These are phyloP conservation scores for Trissoscelio sp. DNA, from an alignment of 2,888 invertebrate species.

Conservation along the genomic window DNA sequence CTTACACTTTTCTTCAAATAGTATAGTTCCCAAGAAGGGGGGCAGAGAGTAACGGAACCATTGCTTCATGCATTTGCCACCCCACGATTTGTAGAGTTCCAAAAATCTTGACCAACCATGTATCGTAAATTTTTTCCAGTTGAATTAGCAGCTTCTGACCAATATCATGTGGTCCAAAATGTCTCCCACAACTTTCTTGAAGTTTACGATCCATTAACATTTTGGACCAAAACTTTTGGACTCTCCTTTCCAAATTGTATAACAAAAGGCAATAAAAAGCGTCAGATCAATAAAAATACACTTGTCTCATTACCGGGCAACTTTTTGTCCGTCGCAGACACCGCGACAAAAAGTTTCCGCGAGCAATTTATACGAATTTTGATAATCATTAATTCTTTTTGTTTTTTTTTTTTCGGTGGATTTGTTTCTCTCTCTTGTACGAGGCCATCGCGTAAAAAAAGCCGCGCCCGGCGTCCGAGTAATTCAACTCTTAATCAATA, in stretches of 20 bases:
- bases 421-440: too few relatives aligned
- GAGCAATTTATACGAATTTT: constrained; percentile 39
- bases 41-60: too few relatives aligned
- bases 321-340: constrained; percentile 31
- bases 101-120: too few relatives aligned
- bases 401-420: too few relatives aligned
- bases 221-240: constrained; percentile 7
- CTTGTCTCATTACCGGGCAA: constrained; percentile 22
- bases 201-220: constrained; percentile 1
- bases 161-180: too few relatives aligned
- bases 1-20: too few relatives aligned
- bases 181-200: background rate
- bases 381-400: constrained; percentile 37
- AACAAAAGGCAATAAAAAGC: constrained; percentile 19
- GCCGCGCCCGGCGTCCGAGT: constrained; percentile 31
- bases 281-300: constrained; percentile 19
- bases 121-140: too few relatives aligned
- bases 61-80: too few relatives aligned
- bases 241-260: constrained; percentile 11
- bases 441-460: constrained; percentile 9
- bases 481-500: constrained; percentile 62
- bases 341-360: constrained; percentile 8
- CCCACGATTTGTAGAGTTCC: too few relatives aligned
- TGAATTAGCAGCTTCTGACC: too few relatives aligned
- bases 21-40: too few relatives aligned